Evolutionary conservation across 2,888 invertebrate genomes (phyloP).

Genomic region (Abrostola tripartita): DNA sequence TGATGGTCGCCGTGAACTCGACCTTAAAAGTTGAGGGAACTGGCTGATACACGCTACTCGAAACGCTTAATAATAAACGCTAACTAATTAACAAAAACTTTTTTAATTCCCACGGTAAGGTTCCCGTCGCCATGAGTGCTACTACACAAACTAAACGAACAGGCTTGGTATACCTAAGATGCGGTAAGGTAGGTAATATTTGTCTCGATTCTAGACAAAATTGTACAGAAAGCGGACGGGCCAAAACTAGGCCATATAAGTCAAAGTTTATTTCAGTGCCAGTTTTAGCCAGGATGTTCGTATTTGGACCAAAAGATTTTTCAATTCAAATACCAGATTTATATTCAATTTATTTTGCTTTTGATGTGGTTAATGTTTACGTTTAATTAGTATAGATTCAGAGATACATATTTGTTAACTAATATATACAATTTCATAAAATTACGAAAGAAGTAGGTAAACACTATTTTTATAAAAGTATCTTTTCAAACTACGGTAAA

Average conservation of each 20-base stretch:
- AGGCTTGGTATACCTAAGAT: constrained; percentile 7
- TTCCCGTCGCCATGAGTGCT: not conserved
- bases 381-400: not conserved
- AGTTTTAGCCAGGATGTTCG: constrained; percentile 18
- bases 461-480: not conserved
- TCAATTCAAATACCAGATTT: constrained; percentile 11
- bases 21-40: constrained; percentile 34
- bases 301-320: constrained; percentile 9
- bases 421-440: not conserved
- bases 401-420: no score
- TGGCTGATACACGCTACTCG: constrained; percentile 23
- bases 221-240: constrained; percentile 18
- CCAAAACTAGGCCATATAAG: constrained; percentile 26
- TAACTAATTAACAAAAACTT: constrained; percentile 33
- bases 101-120: not conserved
- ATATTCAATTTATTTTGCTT: not conserved
- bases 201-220: constrained; percentile 16
- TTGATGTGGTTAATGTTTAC: not conserved
- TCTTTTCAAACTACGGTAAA: not conserved
- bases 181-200: no score
- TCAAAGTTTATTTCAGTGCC: constrained; percentile 20
- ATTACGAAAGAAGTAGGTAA: not conserved
- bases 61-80: constrained; percentile 28
- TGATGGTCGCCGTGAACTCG: constrained; percentile 54
- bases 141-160: not conserved